Base-by-base conservation (phyloP, 2,797 vertebrate species). In the Lutjanus argentimaculatus region DNA sequence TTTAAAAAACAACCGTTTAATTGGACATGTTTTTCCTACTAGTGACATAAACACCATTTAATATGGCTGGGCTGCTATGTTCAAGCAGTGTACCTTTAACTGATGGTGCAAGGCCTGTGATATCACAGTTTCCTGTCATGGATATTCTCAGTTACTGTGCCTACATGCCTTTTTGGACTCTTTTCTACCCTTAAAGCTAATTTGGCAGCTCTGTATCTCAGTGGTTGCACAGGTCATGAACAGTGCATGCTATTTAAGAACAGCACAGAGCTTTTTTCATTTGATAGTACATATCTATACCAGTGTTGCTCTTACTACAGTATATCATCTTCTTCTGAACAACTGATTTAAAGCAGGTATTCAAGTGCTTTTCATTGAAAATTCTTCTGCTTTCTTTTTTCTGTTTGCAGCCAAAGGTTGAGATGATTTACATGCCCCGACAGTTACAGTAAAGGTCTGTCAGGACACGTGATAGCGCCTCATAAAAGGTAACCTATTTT, bases 51-150 rank as follows among this genome's bases (percentile, higher is more conserved):
- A 68, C 25, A 55, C 7, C 10, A 72, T 69, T 65, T 62, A 64
- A 58, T 67, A 19, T 65, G 36, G 64, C 17, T 46, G 36, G 30
- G 42, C 16, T 80, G 16, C 46, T 81, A 55, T 59, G 52, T 63
- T 69, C 4, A 49, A 65, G 22, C 2, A 46, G 21, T 55, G 48
- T 14, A 0, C 62, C 58, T 72, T 79, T 25, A 58, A 68, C 62
- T 13, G 30, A 36, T 13, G 17, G 6, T 53, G 51, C 16, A 51
- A 25, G 3, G 40, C 15, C 16, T 69, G 57, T 46, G 77, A 83
- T 82, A 80, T 77, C 70, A 25, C 19, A 59, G 59, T 75, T 85
- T 80, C 67, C 77, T 85, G 68, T 88, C 65, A 88, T 82, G 46
- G 83, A 87, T 89, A 77, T 68, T 67, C 70, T 85, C 62, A 10